Percentiles rank a stretch among this genome's conserved stretches.
These are phyloP conservation scores for Trachelus stipa DNA, from an alignment of 2,888 invertebrate species.

Conservation along the genomic window DNA sequence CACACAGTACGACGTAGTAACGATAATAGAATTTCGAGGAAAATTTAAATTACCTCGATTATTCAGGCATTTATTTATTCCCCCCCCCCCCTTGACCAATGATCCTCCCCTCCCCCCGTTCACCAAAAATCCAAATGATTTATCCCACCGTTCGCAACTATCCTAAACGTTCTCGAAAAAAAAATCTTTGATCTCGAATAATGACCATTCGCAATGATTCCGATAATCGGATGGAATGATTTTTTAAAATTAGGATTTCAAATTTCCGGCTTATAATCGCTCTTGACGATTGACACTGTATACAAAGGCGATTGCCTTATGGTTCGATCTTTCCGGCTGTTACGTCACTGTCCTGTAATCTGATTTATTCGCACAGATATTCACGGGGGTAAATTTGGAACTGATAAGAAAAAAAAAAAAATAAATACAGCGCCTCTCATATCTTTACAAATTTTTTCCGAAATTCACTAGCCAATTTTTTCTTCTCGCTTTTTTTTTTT, in stretches of 20 bases:
- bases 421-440: not conserved
- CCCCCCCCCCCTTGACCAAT: too few species aligned
- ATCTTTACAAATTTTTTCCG: not conserved
- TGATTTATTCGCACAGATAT: not conserved
- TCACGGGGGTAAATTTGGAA: not conserved
- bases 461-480: too few species aligned
- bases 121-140: not conserved
- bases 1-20: not conserved
- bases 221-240: not conserved
- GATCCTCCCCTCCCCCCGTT: too few species aligned
- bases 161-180: not conserved
- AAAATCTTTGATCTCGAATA: not conserved
- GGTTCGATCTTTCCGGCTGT: not conserved
- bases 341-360: not conserved
- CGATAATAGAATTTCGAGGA: not conserved
- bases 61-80: not conserved
- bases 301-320: not conserved
- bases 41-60: not conserved
- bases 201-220: not conserved
- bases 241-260: not conserved
- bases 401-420: not conserved
- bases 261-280: not conserved
- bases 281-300: not conserved
- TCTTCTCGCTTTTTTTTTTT: accelerated
- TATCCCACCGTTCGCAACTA: not conserved